phyloP scores from a whole-genome alignment of 92 coral and sea anemone genomes.

The Parazoanthus darwini region DNA sequence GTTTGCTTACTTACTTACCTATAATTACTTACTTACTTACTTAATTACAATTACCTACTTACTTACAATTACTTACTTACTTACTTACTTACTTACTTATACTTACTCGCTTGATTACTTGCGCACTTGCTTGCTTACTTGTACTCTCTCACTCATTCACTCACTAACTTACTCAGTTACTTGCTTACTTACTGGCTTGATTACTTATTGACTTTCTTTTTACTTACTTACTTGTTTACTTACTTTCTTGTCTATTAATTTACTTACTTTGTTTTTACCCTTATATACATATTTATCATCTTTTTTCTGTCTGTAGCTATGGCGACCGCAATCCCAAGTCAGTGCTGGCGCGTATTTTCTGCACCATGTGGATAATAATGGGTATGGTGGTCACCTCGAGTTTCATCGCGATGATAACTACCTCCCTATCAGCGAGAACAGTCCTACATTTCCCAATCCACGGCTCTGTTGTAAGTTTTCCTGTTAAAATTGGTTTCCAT shows the following conservation, averaged over 20 bases:
- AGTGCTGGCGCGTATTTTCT: conserved; percentile 52
- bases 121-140: background rate
- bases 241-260: background rate
- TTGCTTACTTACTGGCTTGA: background rate
- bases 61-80: background rate
- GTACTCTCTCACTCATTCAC: background rate
- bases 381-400: conserved; percentile 28
- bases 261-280: background rate
- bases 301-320: conserved; percentile 44
- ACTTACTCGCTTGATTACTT: background rate
- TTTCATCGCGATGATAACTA: conserved; percentile 35
- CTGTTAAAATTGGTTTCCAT: background rate
- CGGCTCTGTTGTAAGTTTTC: conserved; percentile 58
- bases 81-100: background rate
- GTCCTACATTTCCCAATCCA: conserved; percentile 58
- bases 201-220: too few species aligned
- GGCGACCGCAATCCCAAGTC: conserved; percentile 96
- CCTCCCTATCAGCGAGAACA: conserved; percentile 60
- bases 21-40: too few species aligned
- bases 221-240: background rate
- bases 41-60: background rate
- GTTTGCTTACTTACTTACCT: too few species aligned
- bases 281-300: background rate
- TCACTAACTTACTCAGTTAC: background rate
- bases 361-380: conserved; percentile 42